Evolutionary conservation across 1,140 invertebrate species (phyloP).

Genomic region (Pseudomyrmex dendroicus): DNA sequence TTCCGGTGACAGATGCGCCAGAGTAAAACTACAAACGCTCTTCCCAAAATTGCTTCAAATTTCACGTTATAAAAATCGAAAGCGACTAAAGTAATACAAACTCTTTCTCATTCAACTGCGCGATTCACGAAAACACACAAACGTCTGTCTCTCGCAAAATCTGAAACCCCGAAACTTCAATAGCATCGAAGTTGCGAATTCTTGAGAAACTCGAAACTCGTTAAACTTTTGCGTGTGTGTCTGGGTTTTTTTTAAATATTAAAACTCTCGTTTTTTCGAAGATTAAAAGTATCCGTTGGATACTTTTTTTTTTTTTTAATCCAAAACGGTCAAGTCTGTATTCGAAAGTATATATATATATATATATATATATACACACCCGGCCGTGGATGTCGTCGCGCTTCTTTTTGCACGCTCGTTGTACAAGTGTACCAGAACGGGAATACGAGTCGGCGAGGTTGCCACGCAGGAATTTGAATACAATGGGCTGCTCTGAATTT

Average conservation of each 20-base stretch:
- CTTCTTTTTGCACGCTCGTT: constrained; percentile 71
- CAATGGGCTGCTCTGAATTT: constrained; percentile 84
- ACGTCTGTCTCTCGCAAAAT: too few relatives aligned
- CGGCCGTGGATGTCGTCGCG: constrained; percentile 39
- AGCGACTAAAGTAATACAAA: too few relatives aligned
- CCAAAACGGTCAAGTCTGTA: constrained; percentile 30
- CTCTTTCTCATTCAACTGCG: too few relatives aligned
- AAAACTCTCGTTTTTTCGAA: too few relatives aligned
- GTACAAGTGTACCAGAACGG: constrained; percentile 79
- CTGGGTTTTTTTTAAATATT: too few relatives aligned
- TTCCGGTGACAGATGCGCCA: not conserved
- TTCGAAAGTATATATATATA: constrained; percentile 3
- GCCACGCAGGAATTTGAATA: constrained; percentile 80
- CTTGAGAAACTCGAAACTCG: too few relatives aligned
- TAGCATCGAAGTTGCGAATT: too few relatives aligned
- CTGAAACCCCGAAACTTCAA: too few relatives aligned
- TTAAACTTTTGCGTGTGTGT: too few relatives aligned
- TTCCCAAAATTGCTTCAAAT: not conserved
- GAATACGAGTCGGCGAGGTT: constrained; percentile 40
- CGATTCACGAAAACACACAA: too few relatives aligned
- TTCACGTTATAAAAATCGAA: not conserved
- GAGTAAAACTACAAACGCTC: not conserved
- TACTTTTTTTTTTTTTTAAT: not conserved
- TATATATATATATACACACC: not conserved
- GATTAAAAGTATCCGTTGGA: too few relatives aligned